Conservation (phyloP, 2,797 vertebrate genomes). For the Rachycentron canadum region DNA sequence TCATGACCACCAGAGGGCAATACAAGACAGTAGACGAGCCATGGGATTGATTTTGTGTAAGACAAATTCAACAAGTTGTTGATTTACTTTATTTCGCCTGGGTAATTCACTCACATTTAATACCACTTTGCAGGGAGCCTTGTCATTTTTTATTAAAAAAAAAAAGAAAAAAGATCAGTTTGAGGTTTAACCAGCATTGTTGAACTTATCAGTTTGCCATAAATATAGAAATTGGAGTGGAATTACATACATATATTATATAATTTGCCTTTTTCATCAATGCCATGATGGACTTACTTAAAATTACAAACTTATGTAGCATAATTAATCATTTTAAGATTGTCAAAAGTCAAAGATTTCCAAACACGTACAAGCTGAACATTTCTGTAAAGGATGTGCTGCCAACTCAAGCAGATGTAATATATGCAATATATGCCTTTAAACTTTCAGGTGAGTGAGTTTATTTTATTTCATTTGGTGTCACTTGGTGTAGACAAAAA, state of each 20-base stretch:
- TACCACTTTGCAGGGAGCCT: not conserved
- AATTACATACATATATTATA: no score
- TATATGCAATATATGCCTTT: no score
- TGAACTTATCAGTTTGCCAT: not conserved
- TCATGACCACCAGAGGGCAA: slow-evolving; percentile 74
- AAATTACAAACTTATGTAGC: no score
- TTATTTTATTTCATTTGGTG: slow-evolving; percentile 22
- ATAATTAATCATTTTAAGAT: no score
- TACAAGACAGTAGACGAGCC: slow-evolving; percentile 5
- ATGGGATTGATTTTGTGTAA: not conserved
- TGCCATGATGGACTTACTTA: not conserved
- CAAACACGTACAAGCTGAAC: not conserved
- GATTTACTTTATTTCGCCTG: not conserved
- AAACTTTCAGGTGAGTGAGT: no score
- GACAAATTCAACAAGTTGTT: not conserved
- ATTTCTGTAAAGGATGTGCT: not conserved
- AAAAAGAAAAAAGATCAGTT: not conserved
- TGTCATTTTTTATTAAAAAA: no score
- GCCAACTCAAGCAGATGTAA: not conserved
- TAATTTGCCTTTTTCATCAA: not conserved
- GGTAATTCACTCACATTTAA: not conserved
- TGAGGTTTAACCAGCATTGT: slow-evolving; percentile 14
- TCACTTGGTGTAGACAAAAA: no score
- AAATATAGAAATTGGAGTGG: not conserved
- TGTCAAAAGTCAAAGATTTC: not conserved